Evolutionary conservation across 2,797 vertebrate species (phyloP).

Genomic region (Xenopus petersii): DNA sequence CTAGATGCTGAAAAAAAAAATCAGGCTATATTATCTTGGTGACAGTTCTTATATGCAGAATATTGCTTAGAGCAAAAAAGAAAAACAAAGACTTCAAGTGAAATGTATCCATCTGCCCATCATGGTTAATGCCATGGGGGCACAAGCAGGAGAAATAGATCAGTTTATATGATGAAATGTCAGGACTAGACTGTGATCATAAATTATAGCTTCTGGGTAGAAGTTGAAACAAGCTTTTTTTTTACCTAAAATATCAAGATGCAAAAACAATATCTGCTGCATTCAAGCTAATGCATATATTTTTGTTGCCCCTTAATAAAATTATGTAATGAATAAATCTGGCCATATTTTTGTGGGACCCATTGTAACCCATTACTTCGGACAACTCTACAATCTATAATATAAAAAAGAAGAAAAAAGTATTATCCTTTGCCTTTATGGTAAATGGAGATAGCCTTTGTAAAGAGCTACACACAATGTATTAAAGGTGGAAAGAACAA

Average conservation of each 20-base stretch:
- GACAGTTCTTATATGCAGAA: conserved; percentile 48
- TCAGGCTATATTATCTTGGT: conserved; percentile 33
- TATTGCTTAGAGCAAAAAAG: conserved; percentile 39
- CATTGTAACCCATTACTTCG: too few species aligned
- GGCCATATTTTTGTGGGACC: too few species aligned
- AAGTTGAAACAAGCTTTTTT: conserved; percentile 2
- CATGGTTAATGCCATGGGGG: conserved; percentile 45
- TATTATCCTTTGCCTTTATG: too few species aligned
- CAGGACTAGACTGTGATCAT: conserved; percentile 43
- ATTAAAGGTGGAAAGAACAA: too few species aligned
- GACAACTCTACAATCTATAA: too few species aligned
- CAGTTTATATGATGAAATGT: conserved; percentile 57
- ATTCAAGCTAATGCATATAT: not conserved
- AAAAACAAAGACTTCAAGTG: conserved; percentile 47
- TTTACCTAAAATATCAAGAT: not conserved
- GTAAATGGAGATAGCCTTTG: too few species aligned
- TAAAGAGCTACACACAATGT: too few species aligned
- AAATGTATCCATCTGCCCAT: conserved; percentile 54
- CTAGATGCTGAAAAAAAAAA: conserved; percentile 19
- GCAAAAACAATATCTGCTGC: not conserved
- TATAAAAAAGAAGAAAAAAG: too few species aligned
- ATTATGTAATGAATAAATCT: too few species aligned
- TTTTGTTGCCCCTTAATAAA: too few species aligned
- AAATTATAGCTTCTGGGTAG: conserved; percentile 40
- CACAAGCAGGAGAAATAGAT: conserved; percentile 54